Evolutionary conservation across 2,797 vertebrate species (phyloP).

Genomic region (Borostomias antarcticus): DNA sequence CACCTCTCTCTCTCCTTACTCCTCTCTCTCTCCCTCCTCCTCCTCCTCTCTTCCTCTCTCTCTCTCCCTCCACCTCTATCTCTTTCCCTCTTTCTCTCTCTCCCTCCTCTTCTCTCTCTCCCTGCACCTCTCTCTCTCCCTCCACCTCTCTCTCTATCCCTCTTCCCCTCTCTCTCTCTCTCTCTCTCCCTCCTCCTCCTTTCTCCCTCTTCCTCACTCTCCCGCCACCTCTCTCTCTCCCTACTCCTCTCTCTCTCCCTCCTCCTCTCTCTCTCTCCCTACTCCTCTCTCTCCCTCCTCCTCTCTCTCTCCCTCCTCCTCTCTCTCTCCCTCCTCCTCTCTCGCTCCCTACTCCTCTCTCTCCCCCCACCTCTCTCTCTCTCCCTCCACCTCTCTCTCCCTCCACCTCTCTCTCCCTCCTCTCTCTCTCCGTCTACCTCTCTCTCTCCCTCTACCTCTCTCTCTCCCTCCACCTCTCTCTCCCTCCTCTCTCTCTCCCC

Average conservation of each 20-base stretch:
- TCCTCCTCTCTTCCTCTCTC: no score
- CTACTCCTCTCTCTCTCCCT: no score
- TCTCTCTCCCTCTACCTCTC: no score
- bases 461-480: neutral
- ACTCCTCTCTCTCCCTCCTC: neutral
- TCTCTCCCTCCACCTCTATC: no score
- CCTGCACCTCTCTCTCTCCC: no score
- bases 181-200: neutral
- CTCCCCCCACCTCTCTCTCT: neutral
- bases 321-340: neutral
- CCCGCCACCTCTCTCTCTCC: neutral
- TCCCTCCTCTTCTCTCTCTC: no score
- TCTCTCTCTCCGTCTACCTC: no score
- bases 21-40: no score
- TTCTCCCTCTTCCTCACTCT: neutral
- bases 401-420: neutral
- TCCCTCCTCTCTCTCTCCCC: neutral
- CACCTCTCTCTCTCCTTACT: no score
- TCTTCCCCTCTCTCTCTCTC: constrained; percentile 31
- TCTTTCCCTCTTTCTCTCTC: no score
- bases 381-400: neutral
- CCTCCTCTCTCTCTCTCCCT: neutral
- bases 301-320: neutral
- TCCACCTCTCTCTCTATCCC: no score
- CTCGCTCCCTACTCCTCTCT: neutral